Evolutionary conservation across 2,888 invertebrate species (phyloP), one percentile per base, ranked within the genome.

Genomic region (Chorisops tibialis): DNA sequence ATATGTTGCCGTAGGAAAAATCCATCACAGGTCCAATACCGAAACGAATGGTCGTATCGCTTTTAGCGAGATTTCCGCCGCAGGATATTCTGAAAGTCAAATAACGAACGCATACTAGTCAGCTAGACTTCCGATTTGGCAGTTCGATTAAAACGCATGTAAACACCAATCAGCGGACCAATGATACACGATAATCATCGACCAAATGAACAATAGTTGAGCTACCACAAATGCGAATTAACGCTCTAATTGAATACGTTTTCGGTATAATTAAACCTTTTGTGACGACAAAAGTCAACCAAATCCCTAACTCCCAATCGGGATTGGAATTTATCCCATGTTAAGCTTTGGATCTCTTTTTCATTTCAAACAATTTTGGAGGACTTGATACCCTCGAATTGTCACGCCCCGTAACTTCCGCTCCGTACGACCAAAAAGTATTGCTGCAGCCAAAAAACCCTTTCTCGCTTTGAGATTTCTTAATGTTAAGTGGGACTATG

Each of bases 91-190:
- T n/a, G n/a, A n/a, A n/a, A n/a, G n/a, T n/a, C n/a, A n/a, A n/a
- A n/a, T n/a, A n/a, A n/a, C n/a, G n/a, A n/a, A n/a, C n/a, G n/a
- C n/a, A n/a, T n/a, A n/a, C n/a, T n/a, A n/a, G n/a, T n/a, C n/a
- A n/a, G n/a, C n/a, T n/a, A n/a, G n/a, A 30, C 30, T 9, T 9
- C 30, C 47, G 47, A 47, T 47, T 47, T 21, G 12, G 47, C n/a
- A 47, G 21, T 47, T 47, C 47, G 21, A 47, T 21, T 47, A 47
- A 47, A 47, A 47, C n/a, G 47, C 47, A 22, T 47, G 47, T 47
- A 47, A 47, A 47, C 47, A 47, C 21, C 22, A 47, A 21, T 19
- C 47, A 47, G 22, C 4, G 1, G 22, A 19, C 1, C 1, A 47
- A 22, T 21, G 47, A 47, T 47, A 47, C 22, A n/a, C 12, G n/a